phyloP scores from a whole-genome alignment of 2,113 vertebrate genomes.

The Varanus salvator region DNA sequence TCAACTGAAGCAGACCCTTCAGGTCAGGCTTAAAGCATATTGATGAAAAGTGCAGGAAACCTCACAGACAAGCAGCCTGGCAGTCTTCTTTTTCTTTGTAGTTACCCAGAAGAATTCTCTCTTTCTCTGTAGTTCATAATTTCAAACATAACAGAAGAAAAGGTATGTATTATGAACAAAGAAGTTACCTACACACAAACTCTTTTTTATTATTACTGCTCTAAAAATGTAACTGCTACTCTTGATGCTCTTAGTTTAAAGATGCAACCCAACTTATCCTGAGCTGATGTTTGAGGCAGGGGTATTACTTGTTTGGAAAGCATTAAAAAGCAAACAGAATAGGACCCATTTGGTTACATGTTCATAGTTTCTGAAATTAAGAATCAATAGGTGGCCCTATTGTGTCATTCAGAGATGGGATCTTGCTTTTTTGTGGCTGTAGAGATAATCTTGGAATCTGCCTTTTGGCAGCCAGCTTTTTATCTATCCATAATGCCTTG shows the following conservation, averaged over 20 bases:
- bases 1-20: slow-evolving; percentile 62
- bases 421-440: not conserved
- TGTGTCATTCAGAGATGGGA: not conserved
- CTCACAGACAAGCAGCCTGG: slow-evolving; percentile 45
- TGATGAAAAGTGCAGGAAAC: slow-evolving; percentile 63
- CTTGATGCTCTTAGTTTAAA: not conserved
- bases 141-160: slow-evolving; percentile 28
- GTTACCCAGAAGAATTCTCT: slow-evolving; percentile 39
- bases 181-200: not conserved
- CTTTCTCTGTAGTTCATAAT: slow-evolving; percentile 43
- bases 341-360: not conserved
- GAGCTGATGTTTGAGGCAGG: not conserved
- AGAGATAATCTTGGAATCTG: not conserved
- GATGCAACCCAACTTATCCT: not conserved
- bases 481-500: not conserved
- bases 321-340: not conserved
- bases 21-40: slow-evolving; percentile 68
- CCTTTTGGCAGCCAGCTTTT: not conserved
- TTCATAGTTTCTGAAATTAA: not conserved
- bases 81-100: slow-evolving; percentile 48
- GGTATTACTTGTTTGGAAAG: not conserved
- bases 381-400: not conserved
- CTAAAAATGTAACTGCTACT: not conserved
- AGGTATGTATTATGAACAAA: slow-evolving; percentile 16
- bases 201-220: not conserved